These are phyloP conservation scores for Beris morrisii DNA, from an alignment of 2,888 invertebrate genomes.

Conservation along the genomic window DNA sequence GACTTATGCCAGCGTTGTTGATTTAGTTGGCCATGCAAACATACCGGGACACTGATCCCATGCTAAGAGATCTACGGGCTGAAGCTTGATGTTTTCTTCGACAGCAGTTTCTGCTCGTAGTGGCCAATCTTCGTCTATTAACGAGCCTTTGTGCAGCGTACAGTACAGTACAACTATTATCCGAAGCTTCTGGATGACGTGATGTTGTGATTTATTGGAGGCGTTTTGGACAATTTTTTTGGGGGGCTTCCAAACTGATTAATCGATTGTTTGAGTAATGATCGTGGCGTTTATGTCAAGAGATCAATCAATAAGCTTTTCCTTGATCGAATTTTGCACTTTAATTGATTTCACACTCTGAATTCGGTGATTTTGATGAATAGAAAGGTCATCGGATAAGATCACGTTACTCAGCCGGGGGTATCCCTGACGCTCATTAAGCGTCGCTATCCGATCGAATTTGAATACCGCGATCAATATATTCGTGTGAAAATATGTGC, in stretches of 20 bases:
- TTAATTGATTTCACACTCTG: neutral
- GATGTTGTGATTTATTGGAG: slow-evolving; percentile 17
- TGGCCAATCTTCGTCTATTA: neutral
- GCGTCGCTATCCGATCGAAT: slow-evolving; percentile 15
- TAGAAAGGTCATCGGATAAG: neutral
- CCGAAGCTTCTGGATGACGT: slow-evolving; percentile 7
- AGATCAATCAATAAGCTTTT: slow-evolving; percentile 10
- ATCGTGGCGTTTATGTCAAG: neutral
- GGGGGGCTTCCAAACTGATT: slow-evolving; percentile 9
- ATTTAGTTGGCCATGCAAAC: no score
- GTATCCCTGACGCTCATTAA: slow-evolving; percentile 22
- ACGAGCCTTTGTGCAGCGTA: slow-evolving; percentile 10
- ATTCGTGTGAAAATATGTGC: slow-evolving; percentile 30
- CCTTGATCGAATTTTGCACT: neutral
- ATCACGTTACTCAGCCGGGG: neutral
- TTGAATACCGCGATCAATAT: slow-evolving; percentile 23
- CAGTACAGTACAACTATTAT: slow-evolving; percentile 1
- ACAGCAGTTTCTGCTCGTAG: slow-evolving; percentile 1
- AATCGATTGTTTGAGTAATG: slow-evolving; percentile 10
- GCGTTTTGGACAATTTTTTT: neutral
- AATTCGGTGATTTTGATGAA: neutral
- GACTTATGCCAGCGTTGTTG: slow-evolving; percentile 19
- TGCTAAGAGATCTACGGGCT: slow-evolving; percentile 15
- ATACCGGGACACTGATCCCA: slow-evolving; percentile 1
- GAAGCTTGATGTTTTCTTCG: neutral